Base-by-base conservation (phyloP, 2,113 vertebrate genomes). In the Trematocara marginatum region DNA sequence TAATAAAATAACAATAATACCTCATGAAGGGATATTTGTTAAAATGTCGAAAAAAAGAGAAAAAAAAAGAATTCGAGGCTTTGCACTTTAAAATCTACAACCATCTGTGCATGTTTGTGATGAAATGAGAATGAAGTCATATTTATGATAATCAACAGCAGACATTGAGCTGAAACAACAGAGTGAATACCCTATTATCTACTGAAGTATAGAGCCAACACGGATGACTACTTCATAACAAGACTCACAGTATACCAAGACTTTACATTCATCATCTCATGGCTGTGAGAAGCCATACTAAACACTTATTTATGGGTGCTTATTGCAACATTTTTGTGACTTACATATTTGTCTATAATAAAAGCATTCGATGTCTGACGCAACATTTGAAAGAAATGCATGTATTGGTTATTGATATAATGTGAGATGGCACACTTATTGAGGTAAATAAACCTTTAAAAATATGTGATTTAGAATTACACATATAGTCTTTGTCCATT, bases 261-360 rank as follows among this genome's bases (percentile, higher is more conserved):
- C 89, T 88, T 89, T 92, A 94, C 92, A 94, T 94, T 95, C 93
- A 92, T 94, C 83, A 86, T 90, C 88, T 94, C 83, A 64, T 89
- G 92, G 88, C 92, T 88, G 80, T 80, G 69, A 40, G 61, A 78
- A 88, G 85, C 90, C 90, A 7, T 20, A 84, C 89, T 91, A 88
- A 88, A 94, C 90, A 91, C 78, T 66, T 86, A 85, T 69, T 64
- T 78, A 87, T 88, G 87, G 82, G 81, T 86, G 86, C 83, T 94
- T 95, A 95, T 95, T 95, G 92, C 94, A 92, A 90, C 51, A 26
- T 88, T 84, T 86, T 53, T 85, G 83, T 85, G 90, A 76, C 76
- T 85, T 81, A 89, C 52, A 92, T 47, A 59, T 59, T 76, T 57
- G 49, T 61, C 71, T 66, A 81, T 78, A 61, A 82, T 38, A 90